Conservation (phyloP, 2,113 vertebrate genomes). For the Corythornis vintsioides region DNA sequence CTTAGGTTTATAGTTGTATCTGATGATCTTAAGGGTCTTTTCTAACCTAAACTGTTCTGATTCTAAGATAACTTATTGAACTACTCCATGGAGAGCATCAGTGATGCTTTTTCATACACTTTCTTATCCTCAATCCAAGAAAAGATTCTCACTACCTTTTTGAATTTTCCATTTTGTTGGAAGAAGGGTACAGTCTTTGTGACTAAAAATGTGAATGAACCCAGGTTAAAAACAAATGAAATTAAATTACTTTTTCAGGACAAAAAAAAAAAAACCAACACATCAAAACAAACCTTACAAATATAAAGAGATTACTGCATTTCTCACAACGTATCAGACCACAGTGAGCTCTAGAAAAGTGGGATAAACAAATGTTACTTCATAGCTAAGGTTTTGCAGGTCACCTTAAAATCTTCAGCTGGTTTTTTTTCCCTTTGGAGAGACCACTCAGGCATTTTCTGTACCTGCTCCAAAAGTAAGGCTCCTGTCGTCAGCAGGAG, state of each 20-base stretch:
- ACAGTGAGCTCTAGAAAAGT: not conserved
- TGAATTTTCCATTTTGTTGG: not conserved
- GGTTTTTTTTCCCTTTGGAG: not conserved
- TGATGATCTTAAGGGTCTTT: not conserved
- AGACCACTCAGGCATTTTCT: not conserved
- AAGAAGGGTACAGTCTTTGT: not conserved
- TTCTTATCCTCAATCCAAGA: not conserved
- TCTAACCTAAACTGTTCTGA: not conserved
- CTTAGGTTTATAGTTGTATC: not conserved
- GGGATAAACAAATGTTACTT: not conserved
- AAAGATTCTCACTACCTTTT: not conserved
- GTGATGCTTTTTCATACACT: not conserved
- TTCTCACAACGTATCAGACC: not conserved
- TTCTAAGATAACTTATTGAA: not conserved
- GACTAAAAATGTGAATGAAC: not conserved
- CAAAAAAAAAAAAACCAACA: accelerated
- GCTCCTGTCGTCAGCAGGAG: not conserved
- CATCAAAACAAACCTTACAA: not conserved
- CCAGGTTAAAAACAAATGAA: not conserved
- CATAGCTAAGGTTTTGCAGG: not conserved
- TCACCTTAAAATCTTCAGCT: not conserved
- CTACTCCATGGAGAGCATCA: not conserved
- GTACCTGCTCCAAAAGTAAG: not conserved
- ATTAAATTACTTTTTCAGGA: not conserved
- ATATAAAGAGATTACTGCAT: not conserved